Percentiles rank a stretch among this genome's conserved stretches.
Evolutionary conservation across 2,113 vertebrate genomes (phyloP).

Genomic region (Tinamus guttatus): DNA sequence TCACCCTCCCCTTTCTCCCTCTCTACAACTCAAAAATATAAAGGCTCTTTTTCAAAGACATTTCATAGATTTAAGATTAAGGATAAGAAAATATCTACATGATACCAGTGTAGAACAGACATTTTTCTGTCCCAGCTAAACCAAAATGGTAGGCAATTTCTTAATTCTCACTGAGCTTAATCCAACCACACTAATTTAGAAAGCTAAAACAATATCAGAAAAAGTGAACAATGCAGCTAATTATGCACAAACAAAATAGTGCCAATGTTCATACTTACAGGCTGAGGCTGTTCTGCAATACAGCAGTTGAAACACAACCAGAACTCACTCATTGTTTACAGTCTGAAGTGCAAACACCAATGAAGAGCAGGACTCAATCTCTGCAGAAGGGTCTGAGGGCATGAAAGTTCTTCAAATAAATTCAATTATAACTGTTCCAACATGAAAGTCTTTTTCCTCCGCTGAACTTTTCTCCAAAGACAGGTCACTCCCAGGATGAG

Average conservation of each 20-base stretch:
- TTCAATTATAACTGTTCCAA: conserved; percentile 28
- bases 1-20: neutral
- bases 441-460: neutral
- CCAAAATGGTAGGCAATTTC: neutral
- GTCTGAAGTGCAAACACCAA: conserved; percentile 60
- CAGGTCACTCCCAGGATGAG: neutral
- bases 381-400: neutral
- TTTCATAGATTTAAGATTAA: neutral
- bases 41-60: neutral
- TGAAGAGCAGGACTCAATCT: conserved; percentile 40
- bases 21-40: neutral
- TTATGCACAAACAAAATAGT: neutral
- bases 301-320: conserved; percentile 96
- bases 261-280: conserved; percentile 80
- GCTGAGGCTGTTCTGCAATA: conserved; percentile 90
- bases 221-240: neutral
- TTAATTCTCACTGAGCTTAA: neutral
- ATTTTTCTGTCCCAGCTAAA: neutral
- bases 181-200: neutral
- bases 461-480: conserved; percentile 18
- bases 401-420: neutral
- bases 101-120: neutral
- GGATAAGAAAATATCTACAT: neutral
- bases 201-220: neutral
- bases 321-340: conserved; percentile 88